Base-by-base conservation (phyloP, 2,888 invertebrate genomes). In the Cataglyphis altisquamis region DNA sequence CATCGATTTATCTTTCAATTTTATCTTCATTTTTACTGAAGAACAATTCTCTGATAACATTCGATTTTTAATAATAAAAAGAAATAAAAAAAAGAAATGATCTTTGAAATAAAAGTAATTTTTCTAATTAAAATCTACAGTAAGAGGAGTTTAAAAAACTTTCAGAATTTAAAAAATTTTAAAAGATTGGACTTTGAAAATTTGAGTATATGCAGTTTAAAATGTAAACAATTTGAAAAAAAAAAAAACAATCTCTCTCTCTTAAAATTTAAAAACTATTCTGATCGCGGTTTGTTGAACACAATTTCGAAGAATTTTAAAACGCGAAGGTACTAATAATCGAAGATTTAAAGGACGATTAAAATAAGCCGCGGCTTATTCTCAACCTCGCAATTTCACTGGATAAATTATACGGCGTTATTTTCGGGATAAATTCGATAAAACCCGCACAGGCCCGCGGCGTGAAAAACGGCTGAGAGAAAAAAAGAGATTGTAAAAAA, bases 331-430 rank as follows among this genome's bases (percentile, higher is more conserved):
- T 45, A 55, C 45, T 45, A 80, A 68, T 68, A 77, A 55, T 55
- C 25, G 25, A 36, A 29, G 29, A 77, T 55, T 77, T n/a, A 29
- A 55, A 6, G 25, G 15, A 45, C 29, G 12, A 45, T 45, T 72
- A 45, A 72, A 78, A 72, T 78, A 78, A 73, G 60, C 60, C 60
- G 21, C 25, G 29, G 60, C 78, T 72, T 80, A 73, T 80, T 72
- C 72, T 62, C 73, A 25, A 72, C 32, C 21, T 45, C 15, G 29
- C 45, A 32, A 48, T 45, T 60, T 0, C 25, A 48, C 29, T 3
- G n/a, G 80, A 9, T 83, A 83, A 83, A 83, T 83, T 78, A 83
- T 67, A 80, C 15, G 57, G 67, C 66, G 66, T 83, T 75, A 80
- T 78, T 75, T 80, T 78, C 29, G 48, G 80, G 57, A 80, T 83